Conservation (phyloP, 2,888 invertebrate species). For the Sisyra nigra region DNA sequence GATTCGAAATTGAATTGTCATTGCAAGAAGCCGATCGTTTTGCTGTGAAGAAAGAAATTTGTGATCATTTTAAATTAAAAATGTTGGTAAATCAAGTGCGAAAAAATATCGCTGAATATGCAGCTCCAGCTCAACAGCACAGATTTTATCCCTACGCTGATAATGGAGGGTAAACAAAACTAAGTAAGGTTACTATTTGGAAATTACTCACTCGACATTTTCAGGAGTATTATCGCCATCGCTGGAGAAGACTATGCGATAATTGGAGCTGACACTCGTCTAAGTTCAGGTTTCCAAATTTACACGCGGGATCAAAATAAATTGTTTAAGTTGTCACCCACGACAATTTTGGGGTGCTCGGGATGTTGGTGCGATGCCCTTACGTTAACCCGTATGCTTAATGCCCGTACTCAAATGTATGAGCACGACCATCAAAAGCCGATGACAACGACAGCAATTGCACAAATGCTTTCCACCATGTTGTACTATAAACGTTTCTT, state of each 20-base stretch:
- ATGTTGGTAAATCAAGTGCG: slow-evolving; percentile 1
- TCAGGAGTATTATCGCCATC: slow-evolving; percentile 85
- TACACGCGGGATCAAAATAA: slow-evolving; percentile 81
- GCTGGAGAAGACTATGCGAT: slow-evolving; percentile 91
- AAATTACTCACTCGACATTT: slow-evolving; percentile 18
- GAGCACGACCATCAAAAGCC: slow-evolving; percentile 83
- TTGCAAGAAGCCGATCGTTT: no score
- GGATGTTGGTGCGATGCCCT: slow-evolving; percentile 98
- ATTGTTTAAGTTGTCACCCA: slow-evolving; percentile 62
- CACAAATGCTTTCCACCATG: slow-evolving; percentile 92
- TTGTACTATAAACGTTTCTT: slow-evolving; percentile 95
- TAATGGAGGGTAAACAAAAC: slow-evolving; percentile 52
- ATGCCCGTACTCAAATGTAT: slow-evolving; percentile 87
- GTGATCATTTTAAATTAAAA: background rate
- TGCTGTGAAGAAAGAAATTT: background rate
- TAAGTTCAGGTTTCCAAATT: slow-evolving; percentile 82
- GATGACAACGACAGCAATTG: slow-evolving; percentile 84
- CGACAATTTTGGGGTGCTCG: slow-evolving; percentile 81
- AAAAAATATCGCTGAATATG: slow-evolving; percentile 23
- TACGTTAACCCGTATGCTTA: slow-evolving; percentile 69
- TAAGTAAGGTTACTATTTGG: slow-evolving; percentile 6
- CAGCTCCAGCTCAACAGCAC: slow-evolving; percentile 29
- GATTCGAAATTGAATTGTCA: no score
- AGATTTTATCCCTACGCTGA: slow-evolving; percentile 55
- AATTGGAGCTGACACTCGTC: slow-evolving; percentile 88